Evolutionary conservation across 2,113 vertebrate genomes (phyloP), one percentile per base, ranked within the genome.

Genomic region (Willisornis vidua): DNA sequence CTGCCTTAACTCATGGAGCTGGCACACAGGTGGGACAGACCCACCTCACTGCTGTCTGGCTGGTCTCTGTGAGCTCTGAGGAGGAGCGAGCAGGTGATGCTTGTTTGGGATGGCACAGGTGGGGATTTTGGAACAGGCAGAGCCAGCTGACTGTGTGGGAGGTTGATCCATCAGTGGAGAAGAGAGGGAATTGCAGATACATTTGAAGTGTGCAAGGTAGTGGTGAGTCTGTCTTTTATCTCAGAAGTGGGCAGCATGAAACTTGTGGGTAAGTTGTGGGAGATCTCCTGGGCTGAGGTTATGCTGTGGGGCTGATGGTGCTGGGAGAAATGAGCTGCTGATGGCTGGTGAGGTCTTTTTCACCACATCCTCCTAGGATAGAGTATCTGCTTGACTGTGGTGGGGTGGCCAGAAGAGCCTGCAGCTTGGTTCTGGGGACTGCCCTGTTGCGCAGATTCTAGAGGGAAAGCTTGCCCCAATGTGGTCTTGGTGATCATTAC

Each of bases 191-290:
- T 19, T 25, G 37, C 16, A 68, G 55, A 14, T 68, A 16, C 7
- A 19, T n/a, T 55, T 91, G 72, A 29, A 18, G 61, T 43, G 15
- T 20, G 26, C 3, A 20, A 23, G 1, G 0, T 1, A 7, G 2
- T 0, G 0, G 5, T 7, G 19, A 2, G 3, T 2, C 1, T 72
- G 13, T 0, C 0, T 2, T 55, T 59, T 14, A 2, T 8, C 9
- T 46, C 1, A 4, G 58, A 31, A 80, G 3, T 2, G 35, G 26
- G 3, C 0, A 10, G 17, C 1, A 5, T 79, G 5, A 23, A 70
- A 19, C 15, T 57, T 73, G 46, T 12, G 54, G 63, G 76, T 88
- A 45, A 18, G 46, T 6, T 25, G 24, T 45, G 11, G 33, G 6
- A 15, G 20, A 4, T 5, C 3, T 43, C 1, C 2, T 68, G 57